Evolutionary conservation across 2,797 vertebrate species (phyloP).

Genomic region (Crax fasciolata): DNA sequence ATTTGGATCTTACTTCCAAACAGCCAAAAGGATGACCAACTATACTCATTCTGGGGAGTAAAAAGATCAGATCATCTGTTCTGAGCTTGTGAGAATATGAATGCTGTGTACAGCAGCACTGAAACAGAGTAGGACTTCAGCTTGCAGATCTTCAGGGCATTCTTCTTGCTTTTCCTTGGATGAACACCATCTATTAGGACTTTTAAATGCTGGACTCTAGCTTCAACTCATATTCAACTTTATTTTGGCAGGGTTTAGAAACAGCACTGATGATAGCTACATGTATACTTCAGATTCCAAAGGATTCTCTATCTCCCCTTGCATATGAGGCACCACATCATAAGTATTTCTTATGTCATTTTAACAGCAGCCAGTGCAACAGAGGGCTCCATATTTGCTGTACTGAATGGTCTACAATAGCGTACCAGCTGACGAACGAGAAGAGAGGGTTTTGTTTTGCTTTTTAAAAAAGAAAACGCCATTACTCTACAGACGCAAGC

Average conservation of each 20-base stretch:
- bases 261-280: not conserved
- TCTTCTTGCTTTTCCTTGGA: not conserved
- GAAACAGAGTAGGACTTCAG: rapidly evolving
- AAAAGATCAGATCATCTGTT: not conserved
- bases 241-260: not conserved
- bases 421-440: not conserved
- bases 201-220: not conserved
- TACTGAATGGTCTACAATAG: not conserved
- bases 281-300: not conserved
- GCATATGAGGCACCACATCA: not conserved
- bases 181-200: not conserved
- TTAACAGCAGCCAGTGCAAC: not conserved
- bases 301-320: not conserved
- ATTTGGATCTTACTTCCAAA: not conserved
- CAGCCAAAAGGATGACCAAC: not conserved
- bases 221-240: not conserved
- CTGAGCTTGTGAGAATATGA: not conserved
- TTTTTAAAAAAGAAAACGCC: not conserved
- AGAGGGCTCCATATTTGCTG: not conserved
- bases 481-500: not conserved
- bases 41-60: not conserved
- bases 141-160: not conserved
- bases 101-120: not conserved
- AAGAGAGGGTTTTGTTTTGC: not conserved
- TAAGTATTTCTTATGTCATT: not conserved